Base-by-base conservation (phyloP, 2,888 invertebrate genomes). In the Cephus pulcher region DNA sequence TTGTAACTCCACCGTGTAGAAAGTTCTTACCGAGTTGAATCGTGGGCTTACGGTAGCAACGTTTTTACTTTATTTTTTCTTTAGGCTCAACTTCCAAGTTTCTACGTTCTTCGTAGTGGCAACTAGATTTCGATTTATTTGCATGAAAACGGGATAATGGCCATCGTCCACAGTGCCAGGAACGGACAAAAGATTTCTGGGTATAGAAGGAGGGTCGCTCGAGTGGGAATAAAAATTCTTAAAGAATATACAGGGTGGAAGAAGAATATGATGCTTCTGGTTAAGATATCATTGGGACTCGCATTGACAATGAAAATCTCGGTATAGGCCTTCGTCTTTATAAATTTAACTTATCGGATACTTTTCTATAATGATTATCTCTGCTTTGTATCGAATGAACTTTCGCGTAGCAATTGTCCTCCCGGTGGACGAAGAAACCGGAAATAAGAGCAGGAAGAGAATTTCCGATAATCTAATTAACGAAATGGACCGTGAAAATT, bases 391-490 rank as follows among this genome's bases (percentile, higher is more conserved):
- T 69, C 76, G 73, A 34, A 69, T 75, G 56, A 80, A 78, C 33
- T 80, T 80, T 34, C 40, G 75, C 73, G 75, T 56, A 56, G 9
- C 56, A 23, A 78, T 76, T 40, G 76, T 77, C 78, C 56, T 56
- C n/a, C 74, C 76, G 69, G 34, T 15, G 40, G 30, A n/a, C 23
- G 69, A 77, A 70, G 34, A 71, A 69, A 9, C 23, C 23, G 56
- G 56, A 56, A 56, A 56, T 56, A 56, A 23, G 23, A 15, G 75
- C 56, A 76, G 68, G 37, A 33, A 37, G 69, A 70, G 74, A 80
- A 77, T 76, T 74, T 77, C 34, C 71, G 70, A 80, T 76, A 80
- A 77, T 82, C 80, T 77, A 77, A 82, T 81, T 81, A 78, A 78
- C 30, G 70, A 56, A 56, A 9, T 56, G 9, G 6, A 23, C 56